These are phyloP conservation scores for Xestia rhomboidea DNA, from an alignment of 2,888 invertebrate species.

Conservation along the genomic window DNA sequence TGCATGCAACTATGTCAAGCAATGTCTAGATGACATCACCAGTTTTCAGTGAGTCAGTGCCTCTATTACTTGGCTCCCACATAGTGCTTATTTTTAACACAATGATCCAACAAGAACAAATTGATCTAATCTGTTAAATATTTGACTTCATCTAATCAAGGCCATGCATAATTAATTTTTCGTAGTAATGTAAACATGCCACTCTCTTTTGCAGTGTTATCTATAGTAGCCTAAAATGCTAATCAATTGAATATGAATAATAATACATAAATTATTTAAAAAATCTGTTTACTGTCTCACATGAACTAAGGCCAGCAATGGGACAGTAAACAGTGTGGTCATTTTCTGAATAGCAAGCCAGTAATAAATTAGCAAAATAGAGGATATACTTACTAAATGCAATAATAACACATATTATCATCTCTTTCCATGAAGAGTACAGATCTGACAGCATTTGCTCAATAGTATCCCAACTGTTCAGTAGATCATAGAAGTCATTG, in stretches of 20 bases:
- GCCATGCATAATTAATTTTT: background rate
- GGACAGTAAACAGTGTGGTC: background rate
- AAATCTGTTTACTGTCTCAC: background rate
- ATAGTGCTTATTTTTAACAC: slow-evolving; percentile 42
- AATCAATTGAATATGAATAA: background rate
- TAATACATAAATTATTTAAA: background rate
- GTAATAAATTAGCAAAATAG: background rate
- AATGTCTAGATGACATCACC: slow-evolving; percentile 58
- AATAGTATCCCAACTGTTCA: slow-evolving; percentile 97
- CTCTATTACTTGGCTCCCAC: slow-evolving; percentile 54
- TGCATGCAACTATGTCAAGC: slow-evolving; percentile 16
- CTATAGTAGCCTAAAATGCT: background rate
- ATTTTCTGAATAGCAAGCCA: background rate
- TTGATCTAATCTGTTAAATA: slow-evolving; percentile 23
- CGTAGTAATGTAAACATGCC: background rate
- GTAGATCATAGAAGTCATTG: slow-evolving; percentile 94
- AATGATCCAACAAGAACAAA: slow-evolving; percentile 35
- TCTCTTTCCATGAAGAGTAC: slow-evolving; percentile 96
- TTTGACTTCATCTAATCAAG: slow-evolving; percentile 1
- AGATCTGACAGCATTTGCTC: slow-evolving; percentile 97
- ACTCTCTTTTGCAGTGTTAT: background rate
- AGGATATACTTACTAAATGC: slow-evolving; percentile 93
- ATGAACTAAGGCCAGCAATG: background rate
- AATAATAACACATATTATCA: slow-evolving; percentile 94
- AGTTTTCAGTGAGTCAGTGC: slow-evolving; percentile 51